phyloP scores from a whole-genome alignment of 2,888 invertebrate species.

The Pharmacophagus antenor region DNA sequence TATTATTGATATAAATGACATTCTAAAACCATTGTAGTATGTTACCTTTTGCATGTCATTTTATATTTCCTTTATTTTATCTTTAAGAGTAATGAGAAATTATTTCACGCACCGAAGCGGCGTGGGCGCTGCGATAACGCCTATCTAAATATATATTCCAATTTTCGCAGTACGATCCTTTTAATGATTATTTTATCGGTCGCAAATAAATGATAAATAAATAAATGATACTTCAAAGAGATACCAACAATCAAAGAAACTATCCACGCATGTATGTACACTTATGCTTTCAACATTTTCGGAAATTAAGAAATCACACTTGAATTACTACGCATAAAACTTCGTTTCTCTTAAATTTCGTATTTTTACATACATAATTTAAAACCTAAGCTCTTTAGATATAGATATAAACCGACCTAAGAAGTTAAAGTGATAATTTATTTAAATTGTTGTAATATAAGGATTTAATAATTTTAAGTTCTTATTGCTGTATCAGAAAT shows the following conservation, averaged over 20 bases:
- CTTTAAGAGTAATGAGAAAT: slow-evolving; percentile 8
- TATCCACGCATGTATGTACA: neutral
- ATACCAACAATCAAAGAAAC: neutral
- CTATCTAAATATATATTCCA: slow-evolving; percentile 21
- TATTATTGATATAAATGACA: neutral
- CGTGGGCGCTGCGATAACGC: slow-evolving; percentile 9
- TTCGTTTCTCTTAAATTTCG: no score
- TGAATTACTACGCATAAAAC: no score
- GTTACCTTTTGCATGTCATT: neutral
- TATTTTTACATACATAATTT: no score
- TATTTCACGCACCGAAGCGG: slow-evolving; percentile 15
- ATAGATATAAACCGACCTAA: no score
- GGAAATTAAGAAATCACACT: no score
- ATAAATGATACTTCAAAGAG: neutral
- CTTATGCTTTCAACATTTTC: neutral
- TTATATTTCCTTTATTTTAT: slow-evolving; percentile 16
- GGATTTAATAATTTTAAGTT: no score
- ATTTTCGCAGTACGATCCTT: slow-evolving; percentile 14
- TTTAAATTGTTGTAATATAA: no score
- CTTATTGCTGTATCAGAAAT: no score
- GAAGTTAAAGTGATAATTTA: no score
- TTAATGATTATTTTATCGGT: slow-evolving; percentile 10
- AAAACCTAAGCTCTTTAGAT: no score
- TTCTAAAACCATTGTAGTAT: neutral
- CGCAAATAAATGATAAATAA: neutral